A percentile compares a stretch with the other conserved stretches of the same genome.
Evolutionary conservation across 2,113 vertebrate species (phyloP).

Genomic region (Morone saxatilis): DNA sequence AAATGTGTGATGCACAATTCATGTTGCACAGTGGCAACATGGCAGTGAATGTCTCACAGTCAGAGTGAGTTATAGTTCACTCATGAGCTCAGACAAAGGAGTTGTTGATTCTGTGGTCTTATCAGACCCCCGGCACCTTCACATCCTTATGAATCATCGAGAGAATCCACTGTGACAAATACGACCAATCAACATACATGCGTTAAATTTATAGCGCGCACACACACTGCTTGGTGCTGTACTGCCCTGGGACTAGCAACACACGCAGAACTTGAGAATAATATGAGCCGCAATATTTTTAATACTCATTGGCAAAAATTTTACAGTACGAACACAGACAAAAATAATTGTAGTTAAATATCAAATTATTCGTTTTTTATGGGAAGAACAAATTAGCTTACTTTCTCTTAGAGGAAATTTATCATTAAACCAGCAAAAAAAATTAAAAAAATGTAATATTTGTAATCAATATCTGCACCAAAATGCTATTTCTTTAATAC

Average conservation of each 20-base stretch:
- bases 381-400: neutral
- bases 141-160: constrained; percentile 50
- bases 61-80: constrained; percentile 20
- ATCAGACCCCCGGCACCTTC: constrained; percentile 34
- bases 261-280: neutral
- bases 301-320: neutral
- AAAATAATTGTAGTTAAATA: neutral
- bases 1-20: constrained; percentile 15
- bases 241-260: neutral
- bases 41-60: constrained; percentile 15
- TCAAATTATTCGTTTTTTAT: neutral
- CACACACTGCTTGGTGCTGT: neutral
- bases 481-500: constrained; percentile 4
- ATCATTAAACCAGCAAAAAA: neutral
- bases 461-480: neutral
- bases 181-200: constrained; percentile 6
- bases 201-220: constrained; percentile 21
- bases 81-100: constrained; percentile 43
- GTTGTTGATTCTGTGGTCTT: constrained; percentile 31
- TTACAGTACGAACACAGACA: neutral
- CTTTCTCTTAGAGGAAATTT: neutral
- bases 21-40: constrained; percentile 24
- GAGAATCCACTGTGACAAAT: constrained; percentile 26
- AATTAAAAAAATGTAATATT: neutral
- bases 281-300: neutral